Base-by-base conservation (phyloP, 1,140 invertebrate genomes). In the Tenebrio molitor region DNA sequence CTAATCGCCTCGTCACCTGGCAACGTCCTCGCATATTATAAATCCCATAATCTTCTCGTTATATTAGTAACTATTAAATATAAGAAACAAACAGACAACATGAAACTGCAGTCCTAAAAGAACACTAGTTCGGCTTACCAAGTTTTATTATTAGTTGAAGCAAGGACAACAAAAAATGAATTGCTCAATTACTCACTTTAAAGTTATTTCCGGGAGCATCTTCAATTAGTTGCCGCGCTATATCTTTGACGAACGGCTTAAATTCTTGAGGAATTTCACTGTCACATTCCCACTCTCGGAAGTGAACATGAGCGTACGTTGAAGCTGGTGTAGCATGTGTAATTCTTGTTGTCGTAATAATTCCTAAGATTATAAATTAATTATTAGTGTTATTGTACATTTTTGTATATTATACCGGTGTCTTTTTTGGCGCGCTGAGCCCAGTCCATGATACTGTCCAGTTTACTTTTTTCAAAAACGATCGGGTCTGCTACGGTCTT, bases 311-410 rank as follows among this genome's bases (percentile, higher is more conserved):
- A n/a, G 93, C 91, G 76, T 92, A 95, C 0, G 89, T 83, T 3
- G 89, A 89, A 0, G 90, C 91, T 0, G 93, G 93, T 0, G 93
- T 94, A 1, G 93, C 93, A 79, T 95, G 92, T 0, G 93, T 94
- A 0, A 95, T 86, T 36, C 92, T 89, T 0, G 91, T 95, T 1
- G 92, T 94, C 8, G 91, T 91, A 77, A 83, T 73, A 42, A 83
- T 81, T 71, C 88, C 91, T 67, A 14, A 1, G 15, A 15, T n/a
- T 29, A 23, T 2, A 12, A 63, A 63, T 70, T 58, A 12, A 23
- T 44, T 7, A 19, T 15, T 25, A 34, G n/a, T 10, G 6, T 65
- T 29, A n/a, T 29, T 29, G 3, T 41, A 65, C 1, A 34, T 4
- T 14, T 12, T n/a, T 5, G 2, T 15, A 42, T 41, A 16, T 36